Conservation (phyloP, 2,888 invertebrate genomes). For the Sipunculus nudus region DNA sequence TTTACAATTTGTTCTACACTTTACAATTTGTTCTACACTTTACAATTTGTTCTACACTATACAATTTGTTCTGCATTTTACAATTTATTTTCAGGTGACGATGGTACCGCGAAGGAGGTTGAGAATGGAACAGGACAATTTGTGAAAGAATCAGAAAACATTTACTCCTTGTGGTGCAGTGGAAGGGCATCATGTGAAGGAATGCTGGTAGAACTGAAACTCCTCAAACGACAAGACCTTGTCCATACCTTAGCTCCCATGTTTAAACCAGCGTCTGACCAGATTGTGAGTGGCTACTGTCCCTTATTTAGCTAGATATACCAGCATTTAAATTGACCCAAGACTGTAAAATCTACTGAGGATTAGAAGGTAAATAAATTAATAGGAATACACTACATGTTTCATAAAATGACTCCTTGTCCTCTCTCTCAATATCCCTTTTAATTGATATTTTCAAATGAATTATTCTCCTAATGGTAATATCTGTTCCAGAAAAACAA, state of each 20-base stretch:
- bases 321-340: no score
- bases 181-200: constrained; percentile 95
- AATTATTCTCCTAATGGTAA: no score
- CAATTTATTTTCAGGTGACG: constrained; percentile 75
- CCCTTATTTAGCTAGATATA: no score
- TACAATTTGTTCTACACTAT: not conserved
- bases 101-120: constrained; percentile 69
- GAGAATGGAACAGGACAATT: constrained; percentile 73
- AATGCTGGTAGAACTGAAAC: constrained; percentile 92
- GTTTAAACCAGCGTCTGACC: constrained; percentile 86
- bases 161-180: constrained; percentile 95
- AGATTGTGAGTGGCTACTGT: constrained; percentile 73
- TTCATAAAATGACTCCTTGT: no score
- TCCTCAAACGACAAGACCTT: constrained; percentile 93
- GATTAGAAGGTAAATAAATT: no score
- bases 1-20: no score
- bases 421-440: no score
- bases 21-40: no score
- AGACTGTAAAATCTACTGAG: no score
- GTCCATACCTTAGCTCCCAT: constrained; percentile 85
- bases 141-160: constrained; percentile 92
- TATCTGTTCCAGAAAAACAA: no score
- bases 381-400: no score
- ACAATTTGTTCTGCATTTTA: not conserved
- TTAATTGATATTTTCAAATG: no score